Evolutionary conservation across 2,797 vertebrate genomes (phyloP).

Genomic region (Propithecus perrieri): DNA sequence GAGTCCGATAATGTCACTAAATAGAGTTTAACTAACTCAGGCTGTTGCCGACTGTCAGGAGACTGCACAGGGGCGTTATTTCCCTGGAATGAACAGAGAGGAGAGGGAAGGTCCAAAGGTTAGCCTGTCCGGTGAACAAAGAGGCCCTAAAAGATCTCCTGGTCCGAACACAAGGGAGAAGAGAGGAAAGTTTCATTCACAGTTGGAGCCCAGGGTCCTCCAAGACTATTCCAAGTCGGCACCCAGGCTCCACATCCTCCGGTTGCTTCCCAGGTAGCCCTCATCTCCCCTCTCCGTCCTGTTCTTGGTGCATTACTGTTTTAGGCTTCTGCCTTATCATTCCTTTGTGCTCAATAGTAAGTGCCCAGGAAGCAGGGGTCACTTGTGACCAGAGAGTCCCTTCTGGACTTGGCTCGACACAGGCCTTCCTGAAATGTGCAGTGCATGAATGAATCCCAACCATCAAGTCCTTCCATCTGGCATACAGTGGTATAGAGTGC

Average conservation of each 20-base stretch:
- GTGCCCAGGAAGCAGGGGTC: neutral
- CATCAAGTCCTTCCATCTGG: neutral
- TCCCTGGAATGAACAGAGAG: neutral
- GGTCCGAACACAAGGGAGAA: neutral
- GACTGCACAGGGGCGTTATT: neutral
- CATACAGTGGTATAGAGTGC: fast-evolving
- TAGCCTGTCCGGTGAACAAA: neutral
- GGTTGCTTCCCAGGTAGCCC: neutral
- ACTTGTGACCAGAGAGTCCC: neutral
- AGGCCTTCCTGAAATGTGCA: neutral
- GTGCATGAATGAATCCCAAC: neutral
- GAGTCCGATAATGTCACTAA: neutral
- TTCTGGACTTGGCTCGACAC: neutral
- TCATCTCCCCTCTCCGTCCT: neutral
- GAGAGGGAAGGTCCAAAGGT: neutral
- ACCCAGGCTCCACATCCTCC: neutral
- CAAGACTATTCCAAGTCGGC: neutral
- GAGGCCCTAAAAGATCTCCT: neutral
- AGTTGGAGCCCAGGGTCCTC: neutral
- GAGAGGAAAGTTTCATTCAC: neutral
- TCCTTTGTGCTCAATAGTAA: neutral
- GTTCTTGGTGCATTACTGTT: neutral
- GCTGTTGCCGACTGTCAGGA: neutral
- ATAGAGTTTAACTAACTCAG: neutral
- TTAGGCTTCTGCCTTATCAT: neutral